Percentiles rank a stretch among this genome's conserved stretches.
Evolutionary conservation across 2,888 invertebrate species (phyloP).

Genomic region (Thecocarcelia acutangulata): DNA sequence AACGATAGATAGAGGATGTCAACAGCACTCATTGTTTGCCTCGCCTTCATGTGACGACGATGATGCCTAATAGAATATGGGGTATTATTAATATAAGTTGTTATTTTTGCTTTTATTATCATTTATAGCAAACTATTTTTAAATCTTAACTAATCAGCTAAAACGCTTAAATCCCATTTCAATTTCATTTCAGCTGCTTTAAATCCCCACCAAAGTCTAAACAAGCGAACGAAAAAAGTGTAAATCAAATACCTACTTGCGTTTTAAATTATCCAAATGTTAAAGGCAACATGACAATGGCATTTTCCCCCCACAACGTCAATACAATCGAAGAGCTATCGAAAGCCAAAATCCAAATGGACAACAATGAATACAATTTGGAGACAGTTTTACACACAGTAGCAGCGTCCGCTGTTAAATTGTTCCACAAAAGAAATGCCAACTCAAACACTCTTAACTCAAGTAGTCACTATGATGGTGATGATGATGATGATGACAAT

Average conservation of each 20-base stretch:
- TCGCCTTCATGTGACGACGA: no score
- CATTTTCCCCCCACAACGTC: conserved; percentile 32
- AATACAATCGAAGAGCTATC: conserved; percentile 11
- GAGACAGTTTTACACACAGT: conserved; percentile 37
- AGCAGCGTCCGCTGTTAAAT: conserved; percentile 49
- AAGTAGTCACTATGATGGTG: background rate
- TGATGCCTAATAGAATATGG: no score
- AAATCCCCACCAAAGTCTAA: conserved; percentile 11
- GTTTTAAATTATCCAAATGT: conserved; percentile 46
- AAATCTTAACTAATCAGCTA: no score
- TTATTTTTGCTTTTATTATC: no score
- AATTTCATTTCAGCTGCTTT: background rate
- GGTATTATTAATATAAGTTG: no score
- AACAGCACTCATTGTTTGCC: no score
- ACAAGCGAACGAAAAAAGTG: background rate
- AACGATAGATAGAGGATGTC: no score
- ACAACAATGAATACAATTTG: conserved; percentile 51
- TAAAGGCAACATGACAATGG: conserved; percentile 59
- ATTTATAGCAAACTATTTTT: no score
- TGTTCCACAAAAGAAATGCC: conserved; percentile 54
- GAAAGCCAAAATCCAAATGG: conserved; percentile 47
- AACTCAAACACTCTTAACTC: conserved; percentile 22
- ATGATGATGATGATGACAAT: no score
- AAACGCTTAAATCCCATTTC: no score
- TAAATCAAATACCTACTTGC: background rate